phyloP scores from a whole-genome alignment of 2,113 vertebrate genomes.

The Phaethornis superciliosus region DNA sequence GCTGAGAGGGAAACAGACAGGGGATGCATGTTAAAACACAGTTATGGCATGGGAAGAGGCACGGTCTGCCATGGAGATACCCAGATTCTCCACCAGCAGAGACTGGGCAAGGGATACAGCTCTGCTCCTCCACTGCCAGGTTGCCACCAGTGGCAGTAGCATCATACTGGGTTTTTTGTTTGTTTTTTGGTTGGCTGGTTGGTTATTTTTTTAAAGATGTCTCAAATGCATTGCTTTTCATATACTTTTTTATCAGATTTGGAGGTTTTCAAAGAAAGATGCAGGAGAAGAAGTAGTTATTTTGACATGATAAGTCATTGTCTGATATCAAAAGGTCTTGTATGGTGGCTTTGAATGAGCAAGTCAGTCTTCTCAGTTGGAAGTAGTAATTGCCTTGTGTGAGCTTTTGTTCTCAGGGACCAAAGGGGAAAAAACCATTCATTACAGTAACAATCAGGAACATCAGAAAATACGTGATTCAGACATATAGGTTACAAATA shows the following conservation, averaged over 20 bases:
- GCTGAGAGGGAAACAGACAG: not conserved
- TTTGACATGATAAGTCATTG: not conserved
- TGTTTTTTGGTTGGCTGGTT: too few species aligned
- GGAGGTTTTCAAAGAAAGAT: not conserved
- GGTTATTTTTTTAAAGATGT: not conserved
- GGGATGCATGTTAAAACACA: not conserved
- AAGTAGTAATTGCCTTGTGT: not conserved
- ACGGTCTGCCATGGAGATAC: not conserved
- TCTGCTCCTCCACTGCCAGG: not conserved
- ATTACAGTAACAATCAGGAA: not conserved
- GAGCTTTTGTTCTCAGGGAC: not conserved
- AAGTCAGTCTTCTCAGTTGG: not conserved
- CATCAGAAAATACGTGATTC: not conserved
- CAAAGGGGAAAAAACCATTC: not conserved
- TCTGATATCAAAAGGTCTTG: not conserved
- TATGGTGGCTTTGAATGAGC: not conserved
- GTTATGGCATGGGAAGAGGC: accelerated
- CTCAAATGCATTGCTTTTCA: not conserved
- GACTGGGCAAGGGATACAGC: not conserved
- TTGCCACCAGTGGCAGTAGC: not conserved
- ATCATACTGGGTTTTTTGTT: too few species aligned
- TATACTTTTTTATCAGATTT: not conserved
- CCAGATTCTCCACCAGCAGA: not conserved
- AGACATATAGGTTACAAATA: not conserved
- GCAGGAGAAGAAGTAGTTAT: not conserved